Evolutionary conservation across 2,113 vertebrate species (phyloP), one percentile per base, ranked within the genome.

Genomic region (Reinhardtius hippoglossoides): DNA sequence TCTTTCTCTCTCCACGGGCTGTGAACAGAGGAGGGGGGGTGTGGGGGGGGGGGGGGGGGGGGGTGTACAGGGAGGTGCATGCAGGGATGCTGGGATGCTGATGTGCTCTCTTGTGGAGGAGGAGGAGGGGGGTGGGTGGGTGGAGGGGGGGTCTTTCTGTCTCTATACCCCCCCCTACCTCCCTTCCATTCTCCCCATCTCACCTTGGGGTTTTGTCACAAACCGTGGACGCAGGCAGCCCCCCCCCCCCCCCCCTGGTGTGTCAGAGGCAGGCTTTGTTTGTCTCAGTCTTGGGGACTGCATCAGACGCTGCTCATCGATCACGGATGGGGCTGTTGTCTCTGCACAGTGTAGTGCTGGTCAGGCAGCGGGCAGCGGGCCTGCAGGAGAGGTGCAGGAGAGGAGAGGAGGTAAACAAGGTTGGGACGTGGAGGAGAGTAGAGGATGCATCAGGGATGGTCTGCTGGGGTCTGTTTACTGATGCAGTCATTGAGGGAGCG

Each of bases 241-340:
- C 10, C 40, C 40, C 40, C 40, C 8, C 20, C 14, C 18, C 40
- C 40, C 40, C 8, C 20, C 14, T 7, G 13, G 54, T 56, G 54
- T 24, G 54, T 71, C 56, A 44, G 46, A 74, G 52, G 37, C 70
- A 57, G 82, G 82, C 87, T 89, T 91, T 91, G 90, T 92, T 91
- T 90, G 85, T 89, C 78, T 91, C 74, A 61, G 75, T 82, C 16
- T 87, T 63, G 77, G 80, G 80, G 84, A 88, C 90, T 82, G 92
- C 91, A 92, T 89, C 89, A 90, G 90, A 91, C 84, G 71, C 83
- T 84, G 87, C 86, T 88, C 84, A 92, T 92, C 84, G 88, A 92
- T 93, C 88, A 89, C 42, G 64, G 80, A 90, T 81, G 71, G 86
- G 86, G 89, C 84, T 85, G 84, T 88, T 88, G 89, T 89, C 87